Evolutionary conservation across 2,888 invertebrate species (phyloP), one percentile per base, ranked within the genome.

Genomic region (Limnephilus rhombicus): DNA sequence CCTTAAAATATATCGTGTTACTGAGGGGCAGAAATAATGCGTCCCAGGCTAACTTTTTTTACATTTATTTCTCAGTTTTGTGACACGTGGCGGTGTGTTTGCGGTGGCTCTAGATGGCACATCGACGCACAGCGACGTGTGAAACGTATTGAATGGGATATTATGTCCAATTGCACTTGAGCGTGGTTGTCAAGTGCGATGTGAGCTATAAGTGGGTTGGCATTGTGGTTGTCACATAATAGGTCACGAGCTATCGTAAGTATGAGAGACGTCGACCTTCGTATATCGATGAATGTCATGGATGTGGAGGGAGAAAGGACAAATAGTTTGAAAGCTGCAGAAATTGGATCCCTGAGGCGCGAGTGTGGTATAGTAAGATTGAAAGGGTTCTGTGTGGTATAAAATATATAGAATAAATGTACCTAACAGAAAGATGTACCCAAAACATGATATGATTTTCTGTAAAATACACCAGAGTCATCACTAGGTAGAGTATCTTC

Each of bases 1-100:
- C 68, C 53, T 68, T 34, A 18, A 68, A 87, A 68, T 31, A 68
- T 49, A 87, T 87, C 87, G n/a, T 31, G 87, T 87, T 87, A 87
- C 87, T 18, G 87, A 34, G 53, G 34, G 87, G 87, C 18, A 18
- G 87, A 68, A 86, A 49, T 86, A 86, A 86, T 86, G 41, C 49
- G 68, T 85, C 41, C 85, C 85, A 37, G 31, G 24, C 18, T 34
- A 85, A 85, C 85, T 41, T 87, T 68, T 87, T 87, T 15, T 29
- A 34, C 31, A 53, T 68, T 34, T 87, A 31, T 85, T 41, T 85
- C 24, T 85, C 37, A 37, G 18, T 85, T 87, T 45, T 29, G 31
- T 87, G 87, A 87, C 87, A 87, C 87, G 87, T 87, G 87, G 68
- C 87, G 31, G 31, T 31, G 53, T 37, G 87, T 53, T 31, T 34